Evolutionary conservation across 2,888 invertebrate species (phyloP), one percentile per base, ranked within the genome.

Genomic region (Hyposoter didymator): DNA sequence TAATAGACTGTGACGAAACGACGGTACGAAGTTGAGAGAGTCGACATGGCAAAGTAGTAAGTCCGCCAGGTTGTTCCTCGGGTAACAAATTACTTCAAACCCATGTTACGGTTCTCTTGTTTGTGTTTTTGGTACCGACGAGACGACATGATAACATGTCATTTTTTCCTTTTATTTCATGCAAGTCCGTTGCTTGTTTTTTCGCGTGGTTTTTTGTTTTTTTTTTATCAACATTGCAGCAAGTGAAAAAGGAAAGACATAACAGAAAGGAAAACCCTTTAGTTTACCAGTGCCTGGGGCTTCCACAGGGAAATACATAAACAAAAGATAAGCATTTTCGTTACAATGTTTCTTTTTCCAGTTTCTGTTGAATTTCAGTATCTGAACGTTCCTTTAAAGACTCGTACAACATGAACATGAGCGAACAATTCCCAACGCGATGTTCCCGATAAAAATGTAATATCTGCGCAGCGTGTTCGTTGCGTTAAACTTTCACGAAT

Each of bases 1-100:
- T 89, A 89, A 78, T 64, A 70, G 82, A 49, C n/a, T 67, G 19
- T 19, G 22, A 73, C 67, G 49, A 10, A 62, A n/a, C 79, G n/a
- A 59, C 64, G 22, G 17, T 76, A 28, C 59, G 45, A 67, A 19
- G 39, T 52, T 39, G 28, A 72, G 32, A 22, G 35, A 70, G 28
- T 43, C 17, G 59, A 12, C 35, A 35, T 22, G 52, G n/a, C 35
- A 78, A 78, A 78, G 78, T 73, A 73, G 73, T 83, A 73, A 83
- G 83, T 83, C 49, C 76, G 22, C 49, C 19, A 28, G 47, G 39
- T 43, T 43, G 39, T 52, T 22, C 52, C 8, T 19, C 55, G 19
- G 73, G 10, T 66, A 22, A 22, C 28, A 73, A 73, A 66, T 59
- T 39, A 70, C 79, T 62, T 76, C n/a, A 17, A 28, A 35, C 17